Evolutionary conservation across 1,140 invertebrate genomes (phyloP).

Genomic region (Zaprionus inermis): DNA sequence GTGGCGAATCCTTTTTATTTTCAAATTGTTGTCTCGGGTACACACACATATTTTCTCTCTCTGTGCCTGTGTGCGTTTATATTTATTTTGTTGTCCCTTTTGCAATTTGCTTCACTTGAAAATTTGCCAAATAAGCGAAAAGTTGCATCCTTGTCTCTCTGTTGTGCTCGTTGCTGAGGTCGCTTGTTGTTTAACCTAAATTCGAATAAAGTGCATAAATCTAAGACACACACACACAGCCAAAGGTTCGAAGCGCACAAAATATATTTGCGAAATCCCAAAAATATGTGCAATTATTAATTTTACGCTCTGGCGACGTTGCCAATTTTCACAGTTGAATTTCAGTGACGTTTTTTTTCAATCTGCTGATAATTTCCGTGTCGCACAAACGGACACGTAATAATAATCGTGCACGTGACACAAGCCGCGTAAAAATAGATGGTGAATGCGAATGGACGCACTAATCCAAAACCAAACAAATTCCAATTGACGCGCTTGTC

Average conservation of each 20-base stretch:
- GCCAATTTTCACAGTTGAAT: constrained; percentile 28
- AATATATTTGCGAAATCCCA: constrained; percentile 2
- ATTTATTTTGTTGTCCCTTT: constrained; percentile 64
- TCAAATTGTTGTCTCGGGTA: constrained; percentile 23
- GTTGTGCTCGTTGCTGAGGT: constrained; percentile 15
- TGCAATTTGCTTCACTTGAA: constrained; percentile 70
- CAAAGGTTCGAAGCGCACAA: neutral
- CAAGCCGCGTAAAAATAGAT: constrained; percentile 25
- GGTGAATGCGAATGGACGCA: constrained; percentile 2
- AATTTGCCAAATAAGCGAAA: constrained; percentile 78
- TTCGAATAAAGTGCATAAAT: constrained; percentile 68
- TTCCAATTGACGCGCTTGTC: constrained; percentile 2
- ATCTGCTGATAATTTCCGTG: neutral
- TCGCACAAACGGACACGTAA: constrained; percentile 17
- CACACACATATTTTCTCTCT: constrained; percentile 22
- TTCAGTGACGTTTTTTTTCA: neutral
- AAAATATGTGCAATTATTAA: constrained; percentile 44
- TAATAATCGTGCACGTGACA: neutral
- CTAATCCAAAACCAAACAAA: constrained; percentile 19
- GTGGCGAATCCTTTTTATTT: neutral
- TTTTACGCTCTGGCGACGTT: constrained; percentile 21
- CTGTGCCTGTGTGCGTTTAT: constrained; percentile 52
- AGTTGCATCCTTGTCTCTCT: constrained; percentile 51
- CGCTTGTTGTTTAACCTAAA: constrained; percentile 64
- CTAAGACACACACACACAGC: constrained; percentile 28